Percentiles rank a stretch among this genome's conserved stretches.
phyloP scores from a whole-genome alignment of 2,888 invertebrate genomes.

The Drosophila falleni region DNA sequence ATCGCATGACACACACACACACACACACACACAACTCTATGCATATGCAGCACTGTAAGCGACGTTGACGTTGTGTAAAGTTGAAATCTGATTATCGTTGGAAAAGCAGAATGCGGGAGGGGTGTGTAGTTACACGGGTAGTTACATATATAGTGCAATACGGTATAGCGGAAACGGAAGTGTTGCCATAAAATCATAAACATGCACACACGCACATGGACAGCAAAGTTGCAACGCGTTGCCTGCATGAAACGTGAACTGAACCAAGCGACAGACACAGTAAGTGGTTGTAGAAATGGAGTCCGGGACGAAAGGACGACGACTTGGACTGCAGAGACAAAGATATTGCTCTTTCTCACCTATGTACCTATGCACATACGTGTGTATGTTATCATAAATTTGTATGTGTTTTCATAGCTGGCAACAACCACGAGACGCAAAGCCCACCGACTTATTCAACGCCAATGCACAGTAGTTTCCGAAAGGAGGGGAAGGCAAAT shows the following conservation, averaged over 20 bases:
- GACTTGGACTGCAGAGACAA: slow-evolving; percentile 57
- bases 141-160: slow-evolving; percentile 54
- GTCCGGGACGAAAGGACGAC: slow-evolving; percentile 9
- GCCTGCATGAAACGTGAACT: slow-evolving; percentile 77
- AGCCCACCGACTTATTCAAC: slow-evolving; percentile 55
- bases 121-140: slow-evolving; percentile 19
- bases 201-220: slow-evolving; percentile 74
- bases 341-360: slow-evolving; percentile 42
- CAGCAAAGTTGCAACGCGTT: slow-evolving; percentile 33
- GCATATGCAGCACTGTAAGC: slow-evolving; percentile 65
- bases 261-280: slow-evolving; percentile 50
- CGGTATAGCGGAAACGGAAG: slow-evolving; percentile 77
- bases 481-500: slow-evolving; percentile 26
- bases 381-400: slow-evolving; percentile 12
- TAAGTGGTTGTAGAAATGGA: slow-evolving; percentile 20
- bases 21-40: slow-evolving; percentile 7
- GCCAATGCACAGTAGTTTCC: slow-evolving; percentile 23
- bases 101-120: slow-evolving; percentile 31
- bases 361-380: not conserved
- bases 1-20: slow-evolving; percentile 17
- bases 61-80: slow-evolving; percentile 80
- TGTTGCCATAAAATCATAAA: slow-evolving; percentile 82
- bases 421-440: slow-evolving; percentile 66
- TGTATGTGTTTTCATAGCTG: slow-evolving; percentile 42
- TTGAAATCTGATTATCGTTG: slow-evolving; percentile 80